A percentile compares a stretch with the other conserved stretches of the same genome.
Conservation (phyloP, 2,888 invertebrate species). For the Brenthis daphne region DNA sequence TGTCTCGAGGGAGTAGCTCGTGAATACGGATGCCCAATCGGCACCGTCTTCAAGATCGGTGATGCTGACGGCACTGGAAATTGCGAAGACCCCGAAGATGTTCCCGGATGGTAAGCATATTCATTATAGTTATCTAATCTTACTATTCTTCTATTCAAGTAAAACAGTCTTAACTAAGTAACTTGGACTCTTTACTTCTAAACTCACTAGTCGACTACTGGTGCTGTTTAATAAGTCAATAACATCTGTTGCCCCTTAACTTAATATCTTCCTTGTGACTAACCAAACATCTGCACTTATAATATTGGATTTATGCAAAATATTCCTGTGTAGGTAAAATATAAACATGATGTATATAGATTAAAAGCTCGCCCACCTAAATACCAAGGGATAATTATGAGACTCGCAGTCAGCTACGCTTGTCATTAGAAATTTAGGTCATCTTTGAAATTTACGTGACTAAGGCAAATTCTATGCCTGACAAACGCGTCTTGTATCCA, state of each 20-base stretch:
- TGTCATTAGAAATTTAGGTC: constrained; percentile 50
- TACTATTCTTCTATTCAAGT: constrained; percentile 56
- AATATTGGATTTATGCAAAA: constrained; percentile 10
- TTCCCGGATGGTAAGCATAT: constrained; percentile 90
- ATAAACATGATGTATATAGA: not conserved
- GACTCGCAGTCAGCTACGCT: constrained; percentile 45
- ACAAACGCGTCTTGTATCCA: constrained; percentile 4
- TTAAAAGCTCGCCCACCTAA: constrained; percentile 52
- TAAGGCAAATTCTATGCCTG: constrained; percentile 54
- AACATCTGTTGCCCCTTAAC: constrained; percentile 62
- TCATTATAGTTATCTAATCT: constrained; percentile 19
- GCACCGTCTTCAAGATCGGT: constrained; percentile 97
- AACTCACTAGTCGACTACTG: constrained; percentile 64
- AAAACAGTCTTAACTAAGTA: constrained; percentile 57
- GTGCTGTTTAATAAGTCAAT: constrained; percentile 59
- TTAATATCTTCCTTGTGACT: constrained; percentile 77
- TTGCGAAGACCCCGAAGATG: constrained; percentile 97
- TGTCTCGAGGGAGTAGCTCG: constrained; percentile 94
- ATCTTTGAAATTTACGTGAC: constrained; percentile 62
- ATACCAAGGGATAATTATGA: constrained; percentile 18
- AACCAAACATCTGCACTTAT: constrained; percentile 68
- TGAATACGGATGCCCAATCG: constrained; percentile 97
- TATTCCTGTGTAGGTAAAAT: not conserved
- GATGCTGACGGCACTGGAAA: constrained; percentile 94
- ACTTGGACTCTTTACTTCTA: constrained; percentile 64